Percentiles rank a stretch among this genome's conserved stretches.
Conservation (phyloP, 2,888 invertebrate genomes). For the Tenthredo livida region DNA sequence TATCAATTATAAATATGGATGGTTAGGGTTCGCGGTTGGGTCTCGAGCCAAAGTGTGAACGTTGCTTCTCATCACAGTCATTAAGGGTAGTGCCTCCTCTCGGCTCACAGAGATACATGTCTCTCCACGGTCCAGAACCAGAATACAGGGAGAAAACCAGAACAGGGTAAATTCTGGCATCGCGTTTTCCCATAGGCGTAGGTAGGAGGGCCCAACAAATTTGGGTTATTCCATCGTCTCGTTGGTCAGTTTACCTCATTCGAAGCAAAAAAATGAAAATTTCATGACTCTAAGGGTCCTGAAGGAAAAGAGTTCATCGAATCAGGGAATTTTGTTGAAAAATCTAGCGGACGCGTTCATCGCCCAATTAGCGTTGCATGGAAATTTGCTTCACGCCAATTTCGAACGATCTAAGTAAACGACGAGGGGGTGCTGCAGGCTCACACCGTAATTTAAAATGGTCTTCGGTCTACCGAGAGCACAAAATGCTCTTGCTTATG, state of each 20-base stretch:
- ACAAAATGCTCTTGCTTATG: neutral
- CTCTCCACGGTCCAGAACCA: slow-evolving; percentile 38
- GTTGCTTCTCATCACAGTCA: slow-evolving; percentile 70
- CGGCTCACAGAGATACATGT: slow-evolving; percentile 45
- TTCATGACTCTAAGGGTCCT: neutral
- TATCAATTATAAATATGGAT: slow-evolving; percentile 45
- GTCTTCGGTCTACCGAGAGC: neutral
- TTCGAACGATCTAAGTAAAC: neutral
- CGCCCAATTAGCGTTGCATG: neutral
- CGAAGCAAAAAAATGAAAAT: too few relatives aligned
- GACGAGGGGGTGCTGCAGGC: too few relatives aligned
- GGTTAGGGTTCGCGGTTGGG: slow-evolving; percentile 31
- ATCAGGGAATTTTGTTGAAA: neutral
- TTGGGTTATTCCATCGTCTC: neutral
- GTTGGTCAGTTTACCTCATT: neutral
- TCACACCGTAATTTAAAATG: neutral
- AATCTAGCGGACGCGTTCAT: neutral
- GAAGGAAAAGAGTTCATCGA: too few relatives aligned
- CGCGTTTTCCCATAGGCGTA: slow-evolving; percentile 35
- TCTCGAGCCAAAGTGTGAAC: slow-evolving; percentile 39
- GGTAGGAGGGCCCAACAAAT: neutral
- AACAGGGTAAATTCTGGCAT: slow-evolving; percentile 23
- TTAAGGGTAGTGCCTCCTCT: slow-evolving; percentile 72
- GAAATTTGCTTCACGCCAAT: neutral
- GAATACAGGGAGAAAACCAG: slow-evolving; percentile 8